phyloP scores from a whole-genome alignment of 1,140 invertebrate species.

The Sinella curviseta region DNA sequence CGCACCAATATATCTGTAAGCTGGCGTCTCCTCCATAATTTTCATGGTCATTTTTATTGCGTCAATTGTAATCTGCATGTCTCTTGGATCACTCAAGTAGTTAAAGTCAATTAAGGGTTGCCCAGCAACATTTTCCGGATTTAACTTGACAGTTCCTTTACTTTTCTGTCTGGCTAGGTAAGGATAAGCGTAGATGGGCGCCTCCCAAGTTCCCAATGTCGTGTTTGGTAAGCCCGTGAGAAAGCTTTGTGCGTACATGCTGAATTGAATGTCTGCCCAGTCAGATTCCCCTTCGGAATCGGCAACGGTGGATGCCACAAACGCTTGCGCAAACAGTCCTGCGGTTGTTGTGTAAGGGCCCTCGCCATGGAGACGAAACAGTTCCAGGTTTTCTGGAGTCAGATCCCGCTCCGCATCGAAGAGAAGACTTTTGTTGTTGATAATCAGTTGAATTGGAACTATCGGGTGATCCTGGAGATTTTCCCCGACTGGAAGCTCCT shows the following conservation, averaged over 20 bases:
- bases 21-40: background rate
- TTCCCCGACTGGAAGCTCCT: constrained; percentile 1
- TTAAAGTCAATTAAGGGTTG: background rate
- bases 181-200: background rate
- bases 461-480: constrained; percentile 6
- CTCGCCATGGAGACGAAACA: background rate
- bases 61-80: background rate
- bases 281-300: background rate
- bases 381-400: background rate
- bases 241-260: background rate
- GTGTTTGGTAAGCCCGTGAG: background rate
- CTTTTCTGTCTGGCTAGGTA: background rate
- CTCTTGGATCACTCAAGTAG: background rate
- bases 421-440: background rate
- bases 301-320: background rate
- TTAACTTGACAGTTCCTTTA: background rate
- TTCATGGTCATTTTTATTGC: background rate
- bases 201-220: background rate
- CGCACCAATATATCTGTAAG: background rate
- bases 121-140: background rate
- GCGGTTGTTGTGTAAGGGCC: background rate
- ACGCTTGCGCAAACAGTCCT: background rate
- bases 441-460: background rate
- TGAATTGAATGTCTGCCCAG: background rate
- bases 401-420: background rate